phyloP scores from a whole-genome alignment of 1,140 invertebrate genomes.

The Spodoptera litura region DNA sequence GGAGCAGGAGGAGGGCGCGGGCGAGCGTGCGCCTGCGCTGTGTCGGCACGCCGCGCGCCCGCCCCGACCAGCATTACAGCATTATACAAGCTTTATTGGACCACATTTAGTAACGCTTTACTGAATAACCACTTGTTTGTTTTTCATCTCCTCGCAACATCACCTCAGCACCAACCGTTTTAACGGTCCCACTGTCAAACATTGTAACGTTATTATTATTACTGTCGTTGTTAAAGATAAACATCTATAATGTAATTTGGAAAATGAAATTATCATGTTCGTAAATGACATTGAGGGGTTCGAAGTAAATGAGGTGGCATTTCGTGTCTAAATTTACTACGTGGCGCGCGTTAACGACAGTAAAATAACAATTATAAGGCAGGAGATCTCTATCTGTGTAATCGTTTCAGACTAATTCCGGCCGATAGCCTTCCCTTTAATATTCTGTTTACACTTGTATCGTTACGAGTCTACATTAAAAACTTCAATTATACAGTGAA shows the following conservation, averaged over 20 bases:
- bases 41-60: constrained; percentile 58
- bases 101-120: constrained; percentile 69
- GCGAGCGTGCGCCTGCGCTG: constrained; percentile 62
- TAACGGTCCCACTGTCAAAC: constrained; percentile 61
- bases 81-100: constrained; percentile 65
- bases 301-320: constrained; percentile 57
- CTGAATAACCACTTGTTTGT: constrained; percentile 63
- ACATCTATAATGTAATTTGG: constrained; percentile 61
- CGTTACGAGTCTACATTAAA: constrained; percentile 40
- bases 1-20: constrained; percentile 46
- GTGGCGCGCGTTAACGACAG: constrained; percentile 61
- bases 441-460: constrained; percentile 59
- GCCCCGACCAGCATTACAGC: constrained; percentile 55
- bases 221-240: constrained; percentile 54
- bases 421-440: constrained; percentile 51
- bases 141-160: constrained; percentile 54
- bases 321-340: constrained; percentile 63
- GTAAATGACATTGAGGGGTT: constrained; percentile 53
- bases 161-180: constrained; percentile 56
- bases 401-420: constrained; percentile 68
- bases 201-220: constrained; percentile 53
- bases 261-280: constrained; percentile 65
- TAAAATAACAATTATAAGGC: constrained; percentile 63
- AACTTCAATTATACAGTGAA: constrained; percentile 47
- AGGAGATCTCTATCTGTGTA: constrained; percentile 66